Base-by-base conservation (phyloP, 2,888 invertebrate species). In the Lapara coniferarum region DNA sequence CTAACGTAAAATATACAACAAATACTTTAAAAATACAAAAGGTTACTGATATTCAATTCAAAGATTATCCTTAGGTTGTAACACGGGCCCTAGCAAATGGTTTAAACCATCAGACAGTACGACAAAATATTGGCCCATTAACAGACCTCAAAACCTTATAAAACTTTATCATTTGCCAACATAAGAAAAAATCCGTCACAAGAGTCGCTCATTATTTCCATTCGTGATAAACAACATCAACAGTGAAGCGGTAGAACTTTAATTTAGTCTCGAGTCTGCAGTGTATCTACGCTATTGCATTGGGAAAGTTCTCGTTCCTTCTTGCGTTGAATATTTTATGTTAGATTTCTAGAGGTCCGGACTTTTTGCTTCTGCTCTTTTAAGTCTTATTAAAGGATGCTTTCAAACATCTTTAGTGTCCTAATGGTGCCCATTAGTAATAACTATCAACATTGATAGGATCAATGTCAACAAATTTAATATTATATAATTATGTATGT, bases 261-360 rank as follows among this genome's bases (percentile, higher is more conserved):
- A 59, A 59, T 59, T 44, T 59, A 10, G 59, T 46, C 59, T 44
- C n/a, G 59, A 59, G 16, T 16, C 59, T 16, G 58, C 58, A n/a
- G 8, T 44, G 37, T 44, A 16, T 44, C n/a, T 59, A n/a, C 59
- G 44, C 59, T 59, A 59, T 59, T 59, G 59, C 59, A 59, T 44
- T 58, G 58, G 16, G 37, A 10, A 30, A 37, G n/a, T 44, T 55
- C 55, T 2, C 19, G 19, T 16, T 16, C 44, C 59, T 59, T 46
- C 55, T 19, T 55, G 19, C 46, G 16, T 12, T 59, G 59, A 59
- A 59, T 59, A 59, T 46, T 59, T 59, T 59, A 59, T 46, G 58
- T 44, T 58, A 44, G 44, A 58, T 58, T 58, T 58, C 4, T 44
- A 46, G n/a, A 58, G 10, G 12, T 10, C 10, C 12, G 55, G 55